Evolutionary conservation across 2,888 invertebrate genomes (phyloP).

Genomic region (Euspilapteryx auroguttella): DNA sequence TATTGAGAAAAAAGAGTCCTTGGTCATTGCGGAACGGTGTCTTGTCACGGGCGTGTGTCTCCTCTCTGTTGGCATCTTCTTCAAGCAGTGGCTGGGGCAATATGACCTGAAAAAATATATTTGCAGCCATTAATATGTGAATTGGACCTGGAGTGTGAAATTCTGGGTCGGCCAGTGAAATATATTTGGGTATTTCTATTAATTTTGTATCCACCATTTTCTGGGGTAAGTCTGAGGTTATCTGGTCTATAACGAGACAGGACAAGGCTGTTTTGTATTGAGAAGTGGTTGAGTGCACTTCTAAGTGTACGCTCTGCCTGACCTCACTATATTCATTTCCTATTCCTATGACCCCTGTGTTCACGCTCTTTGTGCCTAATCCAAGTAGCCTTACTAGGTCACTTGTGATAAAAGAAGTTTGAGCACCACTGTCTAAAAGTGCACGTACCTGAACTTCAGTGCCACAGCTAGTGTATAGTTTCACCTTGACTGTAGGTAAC

Average conservation of each 20-base stretch:
- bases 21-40: no score
- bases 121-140: no score
- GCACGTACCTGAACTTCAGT: neutral
- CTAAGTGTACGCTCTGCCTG: neutral
- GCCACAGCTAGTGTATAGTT: neutral
- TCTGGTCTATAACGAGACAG: neutral
- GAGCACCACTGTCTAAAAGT: neutral
- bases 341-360: neutral
- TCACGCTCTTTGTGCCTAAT: neutral
- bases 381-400: neutral
- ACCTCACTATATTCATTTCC: neutral
- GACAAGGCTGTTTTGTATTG: neutral
- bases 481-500: conserved; percentile 1
- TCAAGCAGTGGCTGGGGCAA: no score
- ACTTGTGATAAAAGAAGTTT: neutral
- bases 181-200: no score
- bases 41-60: no score
- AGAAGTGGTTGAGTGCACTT: neutral
- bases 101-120: no score
- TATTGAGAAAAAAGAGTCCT: no score
- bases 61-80: no score
- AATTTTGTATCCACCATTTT: no score
- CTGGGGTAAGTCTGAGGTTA: neutral
- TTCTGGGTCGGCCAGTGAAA: no score
- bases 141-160: no score